Percentiles rank a stretch among this genome's conserved stretches.
These are phyloP conservation scores for Cistogaster globosa DNA, from an alignment of 2,888 invertebrate genomes.

Conservation along the genomic window DNA sequence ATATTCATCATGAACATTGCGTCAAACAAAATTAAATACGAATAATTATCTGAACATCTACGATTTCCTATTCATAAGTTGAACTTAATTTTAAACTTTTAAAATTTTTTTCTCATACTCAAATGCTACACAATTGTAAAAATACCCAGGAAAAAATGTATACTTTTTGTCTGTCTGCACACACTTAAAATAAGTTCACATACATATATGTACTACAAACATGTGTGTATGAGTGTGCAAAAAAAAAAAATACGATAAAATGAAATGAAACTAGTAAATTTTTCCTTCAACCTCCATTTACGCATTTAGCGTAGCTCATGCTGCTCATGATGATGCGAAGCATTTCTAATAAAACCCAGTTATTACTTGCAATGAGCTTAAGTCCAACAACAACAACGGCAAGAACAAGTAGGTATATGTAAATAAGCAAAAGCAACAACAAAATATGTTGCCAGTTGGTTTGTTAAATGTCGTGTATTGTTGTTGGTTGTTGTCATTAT, in stretches of 20 bases:
- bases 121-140: constrained; percentile 20
- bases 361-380: constrained; percentile 42
- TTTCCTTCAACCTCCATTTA: constrained; percentile 49
- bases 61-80: background rate
- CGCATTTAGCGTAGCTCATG: constrained; percentile 53
- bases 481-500: constrained; percentile 12
- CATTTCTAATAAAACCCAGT: constrained; percentile 61
- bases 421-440: constrained; percentile 23
- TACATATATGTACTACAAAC: too few relatives aligned
- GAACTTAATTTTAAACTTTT: background rate
- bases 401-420: background rate
- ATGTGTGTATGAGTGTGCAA: too few relatives aligned
- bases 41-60: background rate
- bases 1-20: too few relatives aligned
- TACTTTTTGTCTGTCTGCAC: background rate
- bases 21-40: too few relatives aligned
- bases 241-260: too few relatives aligned
- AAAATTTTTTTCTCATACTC: constrained; percentile 18
- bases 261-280: constrained; percentile 20
- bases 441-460: constrained; percentile 39
- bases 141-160: constrained; percentile 33
- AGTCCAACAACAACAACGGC: constrained; percentile 1
- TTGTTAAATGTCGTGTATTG: background rate
- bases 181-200: background rate
- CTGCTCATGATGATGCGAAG: constrained; percentile 46